Evolutionary conservation across 2,113 vertebrate species (phyloP).

Genomic region (Rallus limicola): DNA sequence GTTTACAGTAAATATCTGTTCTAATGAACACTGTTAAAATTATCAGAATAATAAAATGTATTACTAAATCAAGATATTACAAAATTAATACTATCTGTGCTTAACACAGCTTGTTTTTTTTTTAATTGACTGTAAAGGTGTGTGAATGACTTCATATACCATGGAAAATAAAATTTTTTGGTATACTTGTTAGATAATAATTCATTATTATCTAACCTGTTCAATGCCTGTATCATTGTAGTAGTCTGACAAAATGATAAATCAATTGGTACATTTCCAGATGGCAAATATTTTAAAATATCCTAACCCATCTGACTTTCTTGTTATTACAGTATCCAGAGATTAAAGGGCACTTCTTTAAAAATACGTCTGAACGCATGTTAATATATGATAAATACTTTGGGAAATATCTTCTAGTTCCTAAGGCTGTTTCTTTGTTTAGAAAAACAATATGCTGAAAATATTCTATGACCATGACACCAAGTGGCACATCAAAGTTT

Average conservation of each 20-base stretch:
- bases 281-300: not conserved
- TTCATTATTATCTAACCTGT: not conserved
- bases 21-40: not conserved
- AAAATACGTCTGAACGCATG: not conserved
- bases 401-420: not conserved
- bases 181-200: not conserved
- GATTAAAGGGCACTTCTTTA: not conserved
- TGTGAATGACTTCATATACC: not conserved
- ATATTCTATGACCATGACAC: not conserved
- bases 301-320: not conserved
- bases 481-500: not conserved
- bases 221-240: not conserved
- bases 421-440: not conserved
- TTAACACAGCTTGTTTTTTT: not conserved
- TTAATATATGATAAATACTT: not conserved
- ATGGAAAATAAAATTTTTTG: not conserved
- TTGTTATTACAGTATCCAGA: not conserved
- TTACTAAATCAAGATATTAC: not conserved
- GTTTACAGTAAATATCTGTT: not conserved
- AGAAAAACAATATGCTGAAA: not conserved
- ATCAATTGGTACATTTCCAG: not conserved
- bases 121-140: not conserved
- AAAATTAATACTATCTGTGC: not conserved
- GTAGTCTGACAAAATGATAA: not conserved
- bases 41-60: not conserved